Conservation (phyloP, 2,797 vertebrate species). For the Uromys caudimaculatus region DNA sequence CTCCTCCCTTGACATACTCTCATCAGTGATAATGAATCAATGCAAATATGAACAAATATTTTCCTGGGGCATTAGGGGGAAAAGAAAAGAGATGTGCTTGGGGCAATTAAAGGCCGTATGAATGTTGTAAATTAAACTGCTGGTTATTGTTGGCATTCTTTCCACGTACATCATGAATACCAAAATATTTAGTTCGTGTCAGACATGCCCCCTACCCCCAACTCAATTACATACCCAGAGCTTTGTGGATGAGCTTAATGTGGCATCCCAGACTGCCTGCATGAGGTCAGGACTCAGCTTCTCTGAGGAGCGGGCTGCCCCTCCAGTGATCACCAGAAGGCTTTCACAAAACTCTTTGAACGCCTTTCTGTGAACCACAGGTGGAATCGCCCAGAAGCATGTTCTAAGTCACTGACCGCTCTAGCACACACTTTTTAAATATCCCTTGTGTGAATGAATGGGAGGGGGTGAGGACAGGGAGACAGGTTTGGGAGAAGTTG, state of each 20-base stretch:
- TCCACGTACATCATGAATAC: background rate
- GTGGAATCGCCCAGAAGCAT: background rate
- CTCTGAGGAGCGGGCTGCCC: background rate
- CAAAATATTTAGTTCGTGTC: slow-evolving; percentile 7
- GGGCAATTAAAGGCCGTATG: background rate
- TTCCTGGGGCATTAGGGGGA: background rate
- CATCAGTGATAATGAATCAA: background rate
- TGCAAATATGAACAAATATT: background rate
- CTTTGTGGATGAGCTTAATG: background rate
- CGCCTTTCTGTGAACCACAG: background rate
- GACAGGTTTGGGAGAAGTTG: background rate
- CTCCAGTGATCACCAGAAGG: background rate
- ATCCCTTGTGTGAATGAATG: background rate
- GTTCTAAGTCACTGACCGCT: background rate
- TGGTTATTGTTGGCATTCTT: background rate
- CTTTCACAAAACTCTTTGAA: background rate
- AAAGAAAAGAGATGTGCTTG: background rate
- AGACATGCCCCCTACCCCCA: background rate
- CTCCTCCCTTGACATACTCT: background rate
- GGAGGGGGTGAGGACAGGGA: background rate
- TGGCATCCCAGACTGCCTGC: background rate
- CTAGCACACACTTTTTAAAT: background rate
- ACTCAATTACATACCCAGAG: background rate
- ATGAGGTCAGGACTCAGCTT: background rate
- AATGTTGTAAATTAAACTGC: background rate